These are phyloP conservation scores for Zingel zingel DNA, from an alignment of 2,113 vertebrate species.

Conservation along the genomic window DNA sequence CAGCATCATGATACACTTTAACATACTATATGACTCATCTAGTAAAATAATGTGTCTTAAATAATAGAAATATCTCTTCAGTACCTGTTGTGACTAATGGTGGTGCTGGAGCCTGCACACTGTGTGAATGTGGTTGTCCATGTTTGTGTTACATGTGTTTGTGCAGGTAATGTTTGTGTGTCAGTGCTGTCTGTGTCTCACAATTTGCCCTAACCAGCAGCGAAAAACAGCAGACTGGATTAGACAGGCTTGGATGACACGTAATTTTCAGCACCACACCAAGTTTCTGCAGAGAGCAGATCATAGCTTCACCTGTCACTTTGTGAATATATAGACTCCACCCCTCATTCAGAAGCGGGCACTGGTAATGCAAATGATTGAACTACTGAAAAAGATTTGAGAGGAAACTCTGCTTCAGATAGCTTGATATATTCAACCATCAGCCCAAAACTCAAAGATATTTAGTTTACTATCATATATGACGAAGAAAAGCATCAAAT, in stretches of 20 bases:
- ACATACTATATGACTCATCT: too few relatives aligned
- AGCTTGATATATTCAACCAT: not conserved
- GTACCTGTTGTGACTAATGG: conserved; percentile 57
- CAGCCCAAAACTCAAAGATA: not conserved
- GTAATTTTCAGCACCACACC: conserved; percentile 30
- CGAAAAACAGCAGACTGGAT: conserved; percentile 57
- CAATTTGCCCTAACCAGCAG: conserved; percentile 49
- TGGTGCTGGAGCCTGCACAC: conserved; percentile 16
- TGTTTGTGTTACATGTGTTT: conserved; percentile 38
- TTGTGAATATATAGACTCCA: conserved; percentile 14
- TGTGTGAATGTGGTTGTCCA: conserved; percentile 29
- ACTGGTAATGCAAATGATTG: too few relatives aligned
- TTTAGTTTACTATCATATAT: conserved; percentile 6
- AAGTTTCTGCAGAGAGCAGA: conserved; percentile 40
- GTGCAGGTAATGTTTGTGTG: conserved; percentile 36
- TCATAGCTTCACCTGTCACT: conserved; percentile 44
- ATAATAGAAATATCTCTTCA: too few relatives aligned
- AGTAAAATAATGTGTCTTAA: too few relatives aligned
- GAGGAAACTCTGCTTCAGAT: not conserved
- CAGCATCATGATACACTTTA: too few relatives aligned
- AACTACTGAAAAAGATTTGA: too few relatives aligned
- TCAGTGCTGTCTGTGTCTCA: conserved; percentile 31
- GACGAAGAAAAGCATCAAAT: conserved; percentile 8
- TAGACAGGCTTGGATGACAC: conserved; percentile 56
- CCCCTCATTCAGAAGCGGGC: not conserved